Evolutionary conservation across 2,888 invertebrate species (phyloP), one percentile per base, ranked within the genome.

Genomic region (Ectropis crepuscularia): DNA sequence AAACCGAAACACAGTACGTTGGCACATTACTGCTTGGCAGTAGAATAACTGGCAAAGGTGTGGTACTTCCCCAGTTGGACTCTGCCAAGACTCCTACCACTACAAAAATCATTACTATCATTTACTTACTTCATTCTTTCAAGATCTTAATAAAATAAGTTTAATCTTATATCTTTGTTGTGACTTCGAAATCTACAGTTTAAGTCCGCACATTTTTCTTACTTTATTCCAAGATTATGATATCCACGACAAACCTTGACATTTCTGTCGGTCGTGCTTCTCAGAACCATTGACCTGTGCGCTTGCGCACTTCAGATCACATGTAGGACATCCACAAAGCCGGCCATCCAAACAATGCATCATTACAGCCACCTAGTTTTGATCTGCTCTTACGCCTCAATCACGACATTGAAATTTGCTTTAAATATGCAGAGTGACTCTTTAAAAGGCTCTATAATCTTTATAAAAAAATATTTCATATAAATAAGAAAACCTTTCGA

Each of bases 341-440:
- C 70, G 74, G 73, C 80, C 82, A 79, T 82, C 83, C 83, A 86
- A 81, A 89, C 87, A 88, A 88, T 88, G 83, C 83, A 74, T 85
- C 81, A 87, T 89, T 88, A 89, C 81, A 81, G 76, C 73, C 75
- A 53, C 39, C 54, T 54, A 63, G 58, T 37, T 36, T 70, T 69
- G 71, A 53, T 42, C 36, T 36, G 74, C 72, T 72, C 83, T 85
- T 86, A 87, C 80, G 78, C 77, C 76, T 81, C 82, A 80, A 84
- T 85, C 85, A 85, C 85, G 88, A 89, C 85, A 82, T 85, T 84
- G 78, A 80, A 78, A 79, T 80, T 81, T 74, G 83, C 84, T 82
- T 79, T 74, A 2, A 28, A 4, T 28, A 28, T 28, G 16, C 16
- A 28, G 16, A 28, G 16, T 28, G 16, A 28, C 16, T 28, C 1